A percentile compares a stretch with the other conserved stretches of the same genome.
phyloP scores from a whole-genome alignment of 2,113 vertebrate species.

The Piaya cayana region DNA sequence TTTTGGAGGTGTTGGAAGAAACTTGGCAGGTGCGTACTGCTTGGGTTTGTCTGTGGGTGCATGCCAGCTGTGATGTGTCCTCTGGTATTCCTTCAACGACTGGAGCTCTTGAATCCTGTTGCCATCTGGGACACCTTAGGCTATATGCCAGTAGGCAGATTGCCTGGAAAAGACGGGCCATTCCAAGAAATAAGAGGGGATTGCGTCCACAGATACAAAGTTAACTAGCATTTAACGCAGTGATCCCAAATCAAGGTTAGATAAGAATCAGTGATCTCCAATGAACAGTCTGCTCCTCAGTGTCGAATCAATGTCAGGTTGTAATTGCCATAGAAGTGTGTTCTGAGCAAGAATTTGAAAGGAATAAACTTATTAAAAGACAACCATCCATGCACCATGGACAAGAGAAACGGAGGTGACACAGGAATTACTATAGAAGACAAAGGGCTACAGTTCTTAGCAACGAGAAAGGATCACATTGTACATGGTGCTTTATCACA shows the following conservation, averaged over 20 bases:
- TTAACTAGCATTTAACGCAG: background rate
- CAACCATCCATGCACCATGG: background rate
- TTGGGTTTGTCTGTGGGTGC: background rate
- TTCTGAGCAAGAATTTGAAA: background rate
- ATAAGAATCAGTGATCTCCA: background rate
- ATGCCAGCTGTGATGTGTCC: background rate
- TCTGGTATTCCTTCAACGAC: background rate
- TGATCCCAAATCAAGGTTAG: background rate
- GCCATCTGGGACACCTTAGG: background rate
- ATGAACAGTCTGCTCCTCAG: background rate
- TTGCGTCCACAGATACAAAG: background rate
- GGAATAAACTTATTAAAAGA: background rate
- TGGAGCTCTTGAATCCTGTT: background rate
- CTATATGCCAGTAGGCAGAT: background rate
- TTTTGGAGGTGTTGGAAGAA: conserved; percentile 89
- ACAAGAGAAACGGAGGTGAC: background rate
- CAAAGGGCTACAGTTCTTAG: background rate
- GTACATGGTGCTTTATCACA: background rate
- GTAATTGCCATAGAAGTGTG: background rate
- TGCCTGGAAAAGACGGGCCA: conserved; percentile 12
- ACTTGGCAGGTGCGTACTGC: conserved; percentile 82
- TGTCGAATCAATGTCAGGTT: background rate
- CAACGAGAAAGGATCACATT: background rate
- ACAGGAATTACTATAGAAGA: background rate
- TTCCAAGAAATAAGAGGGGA: background rate